Percentiles rank a stretch among this genome's conserved stretches.
These are phyloP conservation scores for Microctonus aethiopoides DNA, from an alignment of 2,888 invertebrate genomes.

Conservation along the genomic window DNA sequence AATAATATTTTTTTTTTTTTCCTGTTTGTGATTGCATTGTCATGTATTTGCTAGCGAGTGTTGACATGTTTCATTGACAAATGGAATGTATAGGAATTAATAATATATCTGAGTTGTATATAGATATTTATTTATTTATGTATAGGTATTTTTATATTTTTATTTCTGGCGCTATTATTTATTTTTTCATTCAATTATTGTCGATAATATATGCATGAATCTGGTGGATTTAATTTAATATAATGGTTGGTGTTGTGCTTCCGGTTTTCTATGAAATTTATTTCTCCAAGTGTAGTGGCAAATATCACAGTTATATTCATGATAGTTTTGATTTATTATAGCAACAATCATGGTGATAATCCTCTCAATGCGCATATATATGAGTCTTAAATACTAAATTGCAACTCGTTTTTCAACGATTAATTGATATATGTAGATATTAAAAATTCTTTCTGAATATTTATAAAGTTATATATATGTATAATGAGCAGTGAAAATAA, in stretches of 20 bases:
- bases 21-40: not conserved
- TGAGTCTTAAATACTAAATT: not conserved
- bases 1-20: conserved; percentile 11
- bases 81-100: not conserved
- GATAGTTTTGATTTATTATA: conserved; percentile 3
- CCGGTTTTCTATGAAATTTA: conserved; percentile 11
- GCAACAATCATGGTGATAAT: conserved; percentile 5
- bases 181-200: conserved; percentile 3
- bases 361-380: not conserved
- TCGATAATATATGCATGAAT: not conserved
- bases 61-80: not conserved
- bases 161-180: not conserved
- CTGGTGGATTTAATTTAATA: not conserved
- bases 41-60: conserved; percentile 6
- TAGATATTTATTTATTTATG: not conserved
- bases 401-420: conserved; percentile 12
- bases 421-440: conserved; percentile 6
- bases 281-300: not conserved
- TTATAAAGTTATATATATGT: not conserved
- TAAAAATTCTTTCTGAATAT: not conserved
- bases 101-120: not conserved
- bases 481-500: not conserved
- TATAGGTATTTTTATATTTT: no score
- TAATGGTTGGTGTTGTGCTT: not conserved
- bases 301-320: conserved; percentile 9